Percentiles rank a stretch among this genome's conserved stretches.
Evolutionary conservation across 1,140 invertebrate species (phyloP).

Genomic region (Galleria mellonella): DNA sequence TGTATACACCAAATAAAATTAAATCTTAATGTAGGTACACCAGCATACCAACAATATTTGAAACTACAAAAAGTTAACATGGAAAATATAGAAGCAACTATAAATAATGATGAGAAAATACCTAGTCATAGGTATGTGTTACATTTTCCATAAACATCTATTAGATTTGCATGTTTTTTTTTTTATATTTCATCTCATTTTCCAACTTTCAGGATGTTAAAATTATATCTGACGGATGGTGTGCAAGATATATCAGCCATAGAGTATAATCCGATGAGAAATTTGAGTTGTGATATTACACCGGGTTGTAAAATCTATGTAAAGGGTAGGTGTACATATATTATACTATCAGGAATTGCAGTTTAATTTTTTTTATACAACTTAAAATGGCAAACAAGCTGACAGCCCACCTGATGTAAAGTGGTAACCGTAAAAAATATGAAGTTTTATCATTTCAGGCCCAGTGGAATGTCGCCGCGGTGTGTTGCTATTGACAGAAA

Average conservation of each 20-base stretch:
- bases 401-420: no score
- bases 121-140: constrained; percentile 45
- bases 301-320: constrained; percentile 80
- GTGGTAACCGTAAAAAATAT: neutral
- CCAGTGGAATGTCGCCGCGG: constrained; percentile 82
- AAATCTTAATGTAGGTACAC: constrained; percentile 42
- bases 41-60: constrained; percentile 67
- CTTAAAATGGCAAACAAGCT: no score
- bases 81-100: constrained; percentile 64
- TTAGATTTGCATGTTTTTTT: no score
- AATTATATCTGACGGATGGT: constrained; percentile 86
- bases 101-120: constrained; percentile 52
- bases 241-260: constrained; percentile 80
- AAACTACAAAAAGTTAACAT: constrained; percentile 63
- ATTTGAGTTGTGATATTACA: constrained; percentile 76
- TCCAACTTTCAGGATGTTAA: constrained; percentile 77
- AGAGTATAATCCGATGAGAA: constrained; percentile 81
- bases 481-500: constrained; percentile 79
- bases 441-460: constrained; percentile 68
- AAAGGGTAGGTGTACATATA: constrained; percentile 36
- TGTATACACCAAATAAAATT: no score
- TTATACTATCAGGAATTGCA: no score
- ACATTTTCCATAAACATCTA: no score
- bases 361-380: no score
- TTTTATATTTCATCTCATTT: no score